Conservation (phyloP, 2,113 vertebrate species). For the Tupaia chinensis region DNA sequence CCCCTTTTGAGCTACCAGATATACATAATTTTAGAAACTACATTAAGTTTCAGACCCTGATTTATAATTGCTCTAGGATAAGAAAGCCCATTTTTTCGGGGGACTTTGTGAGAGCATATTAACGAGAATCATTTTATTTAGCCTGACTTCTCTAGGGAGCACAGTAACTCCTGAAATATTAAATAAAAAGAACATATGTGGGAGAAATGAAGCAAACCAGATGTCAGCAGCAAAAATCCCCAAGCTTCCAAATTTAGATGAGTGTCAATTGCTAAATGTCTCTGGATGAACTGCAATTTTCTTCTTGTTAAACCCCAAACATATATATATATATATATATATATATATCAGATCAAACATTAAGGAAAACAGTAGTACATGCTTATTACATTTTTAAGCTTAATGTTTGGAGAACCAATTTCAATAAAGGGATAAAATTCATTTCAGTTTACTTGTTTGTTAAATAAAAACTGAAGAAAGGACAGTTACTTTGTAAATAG, state of each 20-base stretch:
- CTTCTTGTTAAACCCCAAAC: background rate
- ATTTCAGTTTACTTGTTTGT: background rate
- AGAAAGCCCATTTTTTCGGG: background rate
- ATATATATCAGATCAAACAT: background rate
- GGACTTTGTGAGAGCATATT: background rate
- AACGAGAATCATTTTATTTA: background rate
- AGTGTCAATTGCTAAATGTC: background rate
- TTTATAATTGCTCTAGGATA: background rate
- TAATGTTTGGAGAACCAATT: constrained; percentile 1
- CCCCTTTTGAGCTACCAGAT: background rate
- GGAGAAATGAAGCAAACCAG: background rate
- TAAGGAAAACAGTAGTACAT: background rate
- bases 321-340: background rate
- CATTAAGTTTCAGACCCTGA: background rate
- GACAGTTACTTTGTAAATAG: background rate
- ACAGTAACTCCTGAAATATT: background rate
- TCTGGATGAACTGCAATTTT: background rate
- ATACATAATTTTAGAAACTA: constrained; percentile 28
- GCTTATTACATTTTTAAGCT: background rate
- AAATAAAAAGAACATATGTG: background rate
- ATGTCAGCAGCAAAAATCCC: background rate
- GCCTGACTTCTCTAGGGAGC: constrained; percentile 6
- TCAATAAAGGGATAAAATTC: background rate
- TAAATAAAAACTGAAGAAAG: background rate
- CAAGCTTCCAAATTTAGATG: constrained; percentile 28